Evolutionary conservation across 37 sponge, comb jelly and placozoan genomes (phyloP).

Genomic region (Diacarnus erythraeanus): DNA sequence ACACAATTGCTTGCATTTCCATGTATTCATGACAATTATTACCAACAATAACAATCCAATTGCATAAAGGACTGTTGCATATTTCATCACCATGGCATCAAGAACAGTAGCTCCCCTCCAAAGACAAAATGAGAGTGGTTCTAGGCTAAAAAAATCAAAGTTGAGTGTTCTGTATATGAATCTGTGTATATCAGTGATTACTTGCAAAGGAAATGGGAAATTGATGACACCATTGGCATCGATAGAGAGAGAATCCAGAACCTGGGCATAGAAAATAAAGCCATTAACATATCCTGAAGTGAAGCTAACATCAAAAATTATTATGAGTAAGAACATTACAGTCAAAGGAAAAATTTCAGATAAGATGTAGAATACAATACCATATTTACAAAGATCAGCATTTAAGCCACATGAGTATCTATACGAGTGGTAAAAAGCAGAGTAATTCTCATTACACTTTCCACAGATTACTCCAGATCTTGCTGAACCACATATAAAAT

Average conservation of each 20-base stretch:
- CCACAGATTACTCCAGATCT: slow-evolving; percentile 42
- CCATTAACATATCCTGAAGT: slow-evolving; percentile 35
- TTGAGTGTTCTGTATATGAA: slow-evolving; percentile 40
- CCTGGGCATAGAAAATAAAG: slow-evolving; percentile 41
- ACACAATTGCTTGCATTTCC: not conserved
- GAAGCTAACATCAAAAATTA: slow-evolving; percentile 31
- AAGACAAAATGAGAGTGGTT: slow-evolving; percentile 36
- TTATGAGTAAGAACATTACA: slow-evolving; percentile 19
- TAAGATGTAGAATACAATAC: slow-evolving; percentile 29
- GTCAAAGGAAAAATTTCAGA: slow-evolving; percentile 42
- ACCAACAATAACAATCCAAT: not conserved
- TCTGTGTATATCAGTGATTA: not conserved
- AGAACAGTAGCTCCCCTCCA: slow-evolving; percentile 40
- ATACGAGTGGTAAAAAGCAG: slow-evolving; percentile 32
- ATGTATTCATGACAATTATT: not conserved
- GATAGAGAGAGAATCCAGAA: slow-evolving; percentile 5
- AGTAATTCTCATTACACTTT: slow-evolving; percentile 7
- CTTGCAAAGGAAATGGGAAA: not conserved
- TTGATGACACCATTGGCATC: slow-evolving; percentile 17
- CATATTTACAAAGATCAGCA: slow-evolving; percentile 14
- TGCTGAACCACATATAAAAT: slow-evolving; percentile 15
- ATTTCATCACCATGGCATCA: slow-evolving; percentile 40
- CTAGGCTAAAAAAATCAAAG: slow-evolving; percentile 44
- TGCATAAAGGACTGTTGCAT: slow-evolving; percentile 41
- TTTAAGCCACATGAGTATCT: slow-evolving; percentile 3